Conservation (phyloP, 2,888 invertebrate species). For the Mayetiola destructor region DNA sequence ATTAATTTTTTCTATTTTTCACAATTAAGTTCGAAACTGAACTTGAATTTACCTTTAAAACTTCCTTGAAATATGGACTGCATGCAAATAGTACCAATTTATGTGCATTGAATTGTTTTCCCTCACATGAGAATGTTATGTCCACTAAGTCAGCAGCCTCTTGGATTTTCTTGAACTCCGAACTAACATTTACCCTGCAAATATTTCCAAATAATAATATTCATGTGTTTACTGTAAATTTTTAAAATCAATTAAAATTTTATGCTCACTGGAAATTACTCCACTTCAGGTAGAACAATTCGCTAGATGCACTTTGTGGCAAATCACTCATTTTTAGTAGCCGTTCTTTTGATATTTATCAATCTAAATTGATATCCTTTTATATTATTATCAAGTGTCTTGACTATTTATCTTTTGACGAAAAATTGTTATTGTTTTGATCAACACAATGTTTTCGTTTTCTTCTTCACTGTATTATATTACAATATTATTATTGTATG, state of each 20-base stretch:
- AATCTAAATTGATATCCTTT: background rate
- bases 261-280: slow-evolving; percentile 17
- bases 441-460: background rate
- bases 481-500: background rate
- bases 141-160: slow-evolving; percentile 18
- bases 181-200: slow-evolving; percentile 16
- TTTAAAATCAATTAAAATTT: background rate
- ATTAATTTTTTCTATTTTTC: too few relatives aligned
- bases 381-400: background rate
- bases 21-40: too few relatives aligned
- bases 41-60: slow-evolving; percentile 17
- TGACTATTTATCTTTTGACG: background rate
- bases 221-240: background rate
- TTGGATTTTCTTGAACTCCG: slow-evolving; percentile 17
- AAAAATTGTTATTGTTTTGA: background rate
- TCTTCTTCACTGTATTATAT: background rate
- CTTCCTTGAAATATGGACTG: slow-evolving; percentile 18
- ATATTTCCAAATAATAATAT: background rate
- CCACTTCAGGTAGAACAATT: slow-evolving; percentile 19
- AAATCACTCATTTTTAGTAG: background rate
- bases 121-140: slow-evolving; percentile 19
- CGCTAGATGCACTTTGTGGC: background rate
- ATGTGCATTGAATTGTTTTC: slow-evolving; percentile 19
- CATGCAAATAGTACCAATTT: slow-evolving; percentile 19
- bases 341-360: background rate